Base-by-base conservation (phyloP, 2,113 vertebrate species). In the Gulo gulo region DNA sequence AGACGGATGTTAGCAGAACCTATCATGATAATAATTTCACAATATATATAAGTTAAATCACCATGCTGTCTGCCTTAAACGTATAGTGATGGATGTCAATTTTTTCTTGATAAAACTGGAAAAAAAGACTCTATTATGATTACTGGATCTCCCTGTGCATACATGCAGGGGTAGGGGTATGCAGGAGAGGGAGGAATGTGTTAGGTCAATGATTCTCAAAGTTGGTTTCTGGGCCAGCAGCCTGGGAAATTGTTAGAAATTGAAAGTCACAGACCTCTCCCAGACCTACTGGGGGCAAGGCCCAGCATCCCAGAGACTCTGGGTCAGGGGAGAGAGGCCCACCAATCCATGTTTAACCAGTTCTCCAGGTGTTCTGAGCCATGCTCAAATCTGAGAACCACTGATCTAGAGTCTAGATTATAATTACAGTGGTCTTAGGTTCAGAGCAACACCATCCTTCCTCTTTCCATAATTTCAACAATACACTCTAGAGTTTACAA, bases 121-220 rank as follows among this genome's bases (percentile, higher is more conserved):
- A 9, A 47, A 63, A 69, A 21, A n/a, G 65, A n/a, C 16, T 63
- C 26, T 23, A 1, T 39, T 52, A 1, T 31, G 23, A 63, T 39
- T 11, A 26, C 15, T 20, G 29, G 47, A 52, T 23, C 21, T 42
- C n/a, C 3, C 31, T 78, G 31, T 61, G 39, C 42, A 2, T 34
- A 31, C 1, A 1, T 21, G n/a, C 10, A 79, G 21, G 29, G 4
- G 10, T 12, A n/a, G 4, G 61, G 1, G 13, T 15, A 8, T 3
- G 9, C 61, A 11, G 82, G 21, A 26, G 52, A 50, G 50, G 2
- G 24, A 34, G 16, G 45, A 71, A n/a, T 29, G 21, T 84, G 87
- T 73, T 82, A 55, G 65, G 69, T n/a, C 65, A 26, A 4, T 24
- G 15, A 7, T 47, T 73, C 45, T 88, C 45, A 16, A 31, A 42